phyloP scores from a whole-genome alignment of 2,888 invertebrate genomes.

The Acanthosepion pharaonis region DNA sequence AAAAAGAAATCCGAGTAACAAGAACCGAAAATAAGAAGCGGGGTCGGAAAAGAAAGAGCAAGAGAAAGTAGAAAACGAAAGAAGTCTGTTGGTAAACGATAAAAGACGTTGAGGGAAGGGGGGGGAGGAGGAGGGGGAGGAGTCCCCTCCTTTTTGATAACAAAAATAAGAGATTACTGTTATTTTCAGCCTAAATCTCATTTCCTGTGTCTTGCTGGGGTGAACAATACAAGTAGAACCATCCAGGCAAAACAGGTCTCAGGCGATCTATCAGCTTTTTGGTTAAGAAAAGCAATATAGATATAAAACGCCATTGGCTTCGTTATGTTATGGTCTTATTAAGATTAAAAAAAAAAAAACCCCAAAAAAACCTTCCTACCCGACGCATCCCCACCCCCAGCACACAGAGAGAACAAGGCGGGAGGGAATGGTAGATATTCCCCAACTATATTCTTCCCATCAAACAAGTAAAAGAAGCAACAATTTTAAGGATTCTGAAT shows the following conservation, averaged over 20 bases:
- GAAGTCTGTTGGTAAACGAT: too few relatives aligned
- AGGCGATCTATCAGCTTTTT: background rate
- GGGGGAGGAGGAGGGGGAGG: too few relatives aligned
- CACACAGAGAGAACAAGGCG: background rate
- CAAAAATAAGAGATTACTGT: slow-evolving; percentile 13
- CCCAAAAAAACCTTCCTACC: too few relatives aligned
- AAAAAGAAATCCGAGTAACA: too few relatives aligned
- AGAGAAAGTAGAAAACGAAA: too few relatives aligned
- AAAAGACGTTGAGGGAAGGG: too few relatives aligned
- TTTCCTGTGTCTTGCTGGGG: background rate
- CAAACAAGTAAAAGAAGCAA: background rate
- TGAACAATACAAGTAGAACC: background rate
- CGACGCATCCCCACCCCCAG: too few relatives aligned
- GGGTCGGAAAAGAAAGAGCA: too few relatives aligned
- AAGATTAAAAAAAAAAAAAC: background rate
- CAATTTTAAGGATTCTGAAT: background rate
- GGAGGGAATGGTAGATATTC: background rate
- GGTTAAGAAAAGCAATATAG: background rate
- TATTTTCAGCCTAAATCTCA: background rate
- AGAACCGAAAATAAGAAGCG: too few relatives aligned
- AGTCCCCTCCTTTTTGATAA: background rate
- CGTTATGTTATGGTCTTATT: background rate
- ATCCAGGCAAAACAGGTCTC: background rate
- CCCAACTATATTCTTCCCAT: background rate
- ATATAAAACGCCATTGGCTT: slow-evolving; percentile 13